Evolutionary conservation across 2,113 vertebrate species (phyloP), one percentile per base, ranked within the genome.

Genomic region (Tachysurus fulvidraco): DNA sequence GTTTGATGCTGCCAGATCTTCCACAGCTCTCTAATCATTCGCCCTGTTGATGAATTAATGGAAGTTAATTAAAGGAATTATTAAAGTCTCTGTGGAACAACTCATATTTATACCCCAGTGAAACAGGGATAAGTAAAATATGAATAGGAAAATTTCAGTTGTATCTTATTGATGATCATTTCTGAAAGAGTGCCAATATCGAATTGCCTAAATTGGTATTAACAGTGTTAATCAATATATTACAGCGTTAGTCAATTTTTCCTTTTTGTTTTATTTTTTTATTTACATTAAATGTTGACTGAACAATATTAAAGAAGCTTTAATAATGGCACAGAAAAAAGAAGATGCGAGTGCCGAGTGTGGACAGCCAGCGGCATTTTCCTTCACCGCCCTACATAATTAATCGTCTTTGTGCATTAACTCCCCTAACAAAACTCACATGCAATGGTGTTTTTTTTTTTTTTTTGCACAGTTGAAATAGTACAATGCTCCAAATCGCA

Each of bases 311-410:
- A n/a, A 62, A 23, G 69, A 64, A 78, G 36, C 41, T 6, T 50
- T 30, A 46, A n/a, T 57, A 80, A 50, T 69, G 50, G 69, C 46
- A 67, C 62, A 64, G 71, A 85, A 23, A 21, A 57, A 14, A 62
- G 71, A 14, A 62, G 71, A 76, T 46, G 83, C 8, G 46, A 55
- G 52, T 65, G 74, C 57, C 19, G 16, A 81, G 76, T 80, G 28
- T 54, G 76, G 52, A 67, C 60, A 57, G 77, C 30, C 85, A 44
- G 36, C 81, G 85, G 64, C 77, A 1, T 59, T 73, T 83, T 83
- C 25, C 55, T 59, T 71, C 52, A 57, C 21, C 6, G 77, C 30
- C 52, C 77, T 69, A 71, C 64, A 59, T 81, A 81, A 86, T 86
- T 81, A 71, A 86, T 86, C 54, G 11, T 30, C 50, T 59, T 69